phyloP scores from a whole-genome alignment of 2,113 vertebrate species.

The Hucho hucho region DNA sequence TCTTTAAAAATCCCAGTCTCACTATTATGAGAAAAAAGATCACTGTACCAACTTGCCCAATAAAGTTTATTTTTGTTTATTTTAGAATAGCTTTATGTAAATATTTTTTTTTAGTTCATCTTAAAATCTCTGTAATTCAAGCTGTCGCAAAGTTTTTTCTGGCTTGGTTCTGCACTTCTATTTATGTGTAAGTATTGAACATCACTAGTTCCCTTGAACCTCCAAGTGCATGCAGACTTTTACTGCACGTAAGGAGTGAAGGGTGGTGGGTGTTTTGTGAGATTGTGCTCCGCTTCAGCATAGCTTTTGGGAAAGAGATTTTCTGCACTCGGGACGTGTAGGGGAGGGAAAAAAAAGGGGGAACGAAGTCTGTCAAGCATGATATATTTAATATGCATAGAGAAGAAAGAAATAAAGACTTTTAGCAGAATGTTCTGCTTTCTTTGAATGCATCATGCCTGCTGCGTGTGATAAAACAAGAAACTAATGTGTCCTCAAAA shows the following conservation, averaged over 20 bases:
- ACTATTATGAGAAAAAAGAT: background rate
- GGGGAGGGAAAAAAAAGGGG: slow-evolving; percentile 28
- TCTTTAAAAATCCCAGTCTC: background rate
- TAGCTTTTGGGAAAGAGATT: slow-evolving; percentile 35
- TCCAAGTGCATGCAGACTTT: slow-evolving; percentile 5
- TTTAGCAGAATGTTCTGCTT: slow-evolving; percentile 18
- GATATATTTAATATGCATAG: slow-evolving; percentile 41
- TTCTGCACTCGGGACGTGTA: slow-evolving; percentile 14
- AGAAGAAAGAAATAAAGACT: slow-evolving; percentile 36
- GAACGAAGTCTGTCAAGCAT: slow-evolving; percentile 30
- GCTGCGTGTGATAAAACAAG: slow-evolving; percentile 28
- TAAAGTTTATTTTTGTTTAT: background rate
- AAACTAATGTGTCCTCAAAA: slow-evolving; percentile 40
- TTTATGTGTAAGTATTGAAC: background rate
- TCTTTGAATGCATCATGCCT: slow-evolving; percentile 31
- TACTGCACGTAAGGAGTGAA: slow-evolving; percentile 14
- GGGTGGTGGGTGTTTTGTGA: slow-evolving; percentile 35
- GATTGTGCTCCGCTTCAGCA: slow-evolving; percentile 30
- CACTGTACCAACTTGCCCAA: background rate
- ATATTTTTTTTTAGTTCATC: background rate
- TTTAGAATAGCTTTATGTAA: background rate
- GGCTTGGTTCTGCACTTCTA: slow-evolving; percentile 1
- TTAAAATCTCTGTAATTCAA: background rate
- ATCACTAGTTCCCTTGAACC: slow-evolving; percentile 1
- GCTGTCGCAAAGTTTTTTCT: slow-evolving; percentile 5